phyloP scores from a whole-genome alignment of 1,140 invertebrate genomes.

The Yoshiicerus persimilis region DNA sequence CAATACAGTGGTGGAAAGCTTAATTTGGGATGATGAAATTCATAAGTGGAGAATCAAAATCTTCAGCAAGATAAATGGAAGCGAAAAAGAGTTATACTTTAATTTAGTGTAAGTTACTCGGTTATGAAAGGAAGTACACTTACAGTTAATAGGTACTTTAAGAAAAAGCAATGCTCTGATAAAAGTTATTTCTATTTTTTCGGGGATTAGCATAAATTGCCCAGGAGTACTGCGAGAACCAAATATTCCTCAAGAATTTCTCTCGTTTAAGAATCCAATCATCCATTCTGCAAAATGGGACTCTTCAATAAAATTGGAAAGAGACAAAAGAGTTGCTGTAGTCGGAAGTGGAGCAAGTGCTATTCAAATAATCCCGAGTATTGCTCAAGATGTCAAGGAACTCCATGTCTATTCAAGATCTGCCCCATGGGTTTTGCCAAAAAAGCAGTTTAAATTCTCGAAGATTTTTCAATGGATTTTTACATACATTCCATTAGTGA shows the following conservation, averaged over 20 bases:
- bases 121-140: too few relatives aligned
- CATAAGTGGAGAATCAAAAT: constrained; percentile 22
- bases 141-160: too few relatives aligned
- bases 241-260: constrained; percentile 29
- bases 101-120: neutral
- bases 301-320: neutral
- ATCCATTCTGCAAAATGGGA: constrained; percentile 39
- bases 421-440: constrained; percentile 14
- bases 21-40: constrained; percentile 10
- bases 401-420: constrained; percentile 30
- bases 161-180: too few relatives aligned
- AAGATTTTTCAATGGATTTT: neutral
- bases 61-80: neutral
- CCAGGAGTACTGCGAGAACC: constrained; percentile 30
- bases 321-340: constrained; percentile 34
- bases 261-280: constrained; percentile 12
- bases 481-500: neutral
- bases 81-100: neutral
- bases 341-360: constrained; percentile 41
- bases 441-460: neutral
- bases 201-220: constrained; percentile 26
- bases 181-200: too few relatives aligned
- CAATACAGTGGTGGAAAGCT: neutral
- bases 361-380: constrained; percentile 38
- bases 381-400: constrained; percentile 33